A percentile compares a stretch with the other conserved stretches of the same genome.
phyloP scores from a whole-genome alignment of 2,113 vertebrate species.

The Pipra filicauda region DNA sequence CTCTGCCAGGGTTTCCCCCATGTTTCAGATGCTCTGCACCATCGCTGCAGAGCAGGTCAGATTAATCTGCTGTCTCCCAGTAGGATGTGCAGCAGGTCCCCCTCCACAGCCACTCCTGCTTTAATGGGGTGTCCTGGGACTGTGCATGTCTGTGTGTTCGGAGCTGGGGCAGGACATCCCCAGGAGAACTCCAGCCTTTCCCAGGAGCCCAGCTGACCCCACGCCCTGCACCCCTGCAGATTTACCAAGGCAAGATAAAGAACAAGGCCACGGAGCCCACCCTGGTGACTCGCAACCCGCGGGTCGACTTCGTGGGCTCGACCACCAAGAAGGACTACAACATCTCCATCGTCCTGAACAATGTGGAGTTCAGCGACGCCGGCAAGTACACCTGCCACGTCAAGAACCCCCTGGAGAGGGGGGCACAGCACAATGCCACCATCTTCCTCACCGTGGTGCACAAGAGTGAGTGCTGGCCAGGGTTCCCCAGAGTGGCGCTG shows the following conservation, averaged over 20 bases:
- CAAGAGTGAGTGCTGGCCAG: slow-evolving; percentile 75
- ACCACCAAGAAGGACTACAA: slow-evolving; percentile 75
- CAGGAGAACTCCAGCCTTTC: neutral
- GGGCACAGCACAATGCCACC: slow-evolving; percentile 80
- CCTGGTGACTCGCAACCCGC: slow-evolving; percentile 1
- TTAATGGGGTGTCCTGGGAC: rapidly evolving
- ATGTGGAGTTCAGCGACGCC: slow-evolving; percentile 87
- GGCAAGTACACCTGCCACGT: slow-evolving; percentile 90
- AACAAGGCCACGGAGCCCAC: neutral
- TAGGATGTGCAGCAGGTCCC: neutral
- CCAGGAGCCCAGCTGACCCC: neutral
- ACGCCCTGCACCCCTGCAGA: neutral
- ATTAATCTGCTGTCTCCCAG: neutral
- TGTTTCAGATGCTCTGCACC: too few relatives aligned
- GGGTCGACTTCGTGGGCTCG: slow-evolving; percentile 82
- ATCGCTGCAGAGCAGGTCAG: rapidly evolving
- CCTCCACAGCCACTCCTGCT: rapidly evolving
- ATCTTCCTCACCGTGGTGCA: slow-evolving; percentile 87
- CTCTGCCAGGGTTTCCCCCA: neutral
- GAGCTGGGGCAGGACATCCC: neutral
- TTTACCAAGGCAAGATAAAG: slow-evolving; percentile 28
- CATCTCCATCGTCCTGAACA: slow-evolving; percentile 85
- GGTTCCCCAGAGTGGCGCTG: rapidly evolving
- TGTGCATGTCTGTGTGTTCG: rapidly evolving
- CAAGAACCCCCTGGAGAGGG: slow-evolving; percentile 87